Evolutionary conservation across 2,888 invertebrate species (phyloP), one percentile per base, ranked within the genome.

Genomic region (Carpatolechia fugitivella): DNA sequence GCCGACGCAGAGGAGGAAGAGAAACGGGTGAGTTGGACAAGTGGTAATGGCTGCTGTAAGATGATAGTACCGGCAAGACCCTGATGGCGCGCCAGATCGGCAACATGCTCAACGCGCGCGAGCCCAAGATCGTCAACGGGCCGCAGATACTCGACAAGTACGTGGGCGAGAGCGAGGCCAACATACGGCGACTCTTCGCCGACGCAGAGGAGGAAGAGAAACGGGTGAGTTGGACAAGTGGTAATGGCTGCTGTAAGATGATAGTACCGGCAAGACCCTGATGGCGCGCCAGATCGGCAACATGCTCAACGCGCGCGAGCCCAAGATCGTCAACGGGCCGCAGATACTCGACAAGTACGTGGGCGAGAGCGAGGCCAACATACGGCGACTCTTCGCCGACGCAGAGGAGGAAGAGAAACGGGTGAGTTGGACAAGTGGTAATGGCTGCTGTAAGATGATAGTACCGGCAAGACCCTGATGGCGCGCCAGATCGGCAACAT

Each of bases 271-370:
- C 69, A 99, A 99, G 90, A 99, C 99, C 0, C 88, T 99, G 68
- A 99, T 99, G 98, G 99, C 99, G 0, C 93, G 99, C 11, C 99
- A 99, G 91, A 99, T 99, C 71, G 98, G 99, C 2, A 97, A 97
- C 62, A 99, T 99, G 99, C 89, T 99, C 70, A 99, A 99, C 85
- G 97, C 99, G 0, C 93, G 99, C 30, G 99, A 99, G 75, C 99
- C 99, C 0, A 99, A 99, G 91, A 99, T 99, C 77, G 98, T 99
- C 0, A 99, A 99, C 78, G 99, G 99, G 1, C 99, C 99, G 0
- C 99, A 99, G 85, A 98, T 99, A 77, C 91, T 99, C 73, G 99
- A 99, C 88, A 99, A 99, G 82, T 99, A 99, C 82, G 99, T 99
- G 7, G 99, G 99, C 57, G 99, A 99, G 90, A 99, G 99, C 51